Conservation (phyloP, 1,140 invertebrate species). For the Reticulitermes speratus region DNA sequence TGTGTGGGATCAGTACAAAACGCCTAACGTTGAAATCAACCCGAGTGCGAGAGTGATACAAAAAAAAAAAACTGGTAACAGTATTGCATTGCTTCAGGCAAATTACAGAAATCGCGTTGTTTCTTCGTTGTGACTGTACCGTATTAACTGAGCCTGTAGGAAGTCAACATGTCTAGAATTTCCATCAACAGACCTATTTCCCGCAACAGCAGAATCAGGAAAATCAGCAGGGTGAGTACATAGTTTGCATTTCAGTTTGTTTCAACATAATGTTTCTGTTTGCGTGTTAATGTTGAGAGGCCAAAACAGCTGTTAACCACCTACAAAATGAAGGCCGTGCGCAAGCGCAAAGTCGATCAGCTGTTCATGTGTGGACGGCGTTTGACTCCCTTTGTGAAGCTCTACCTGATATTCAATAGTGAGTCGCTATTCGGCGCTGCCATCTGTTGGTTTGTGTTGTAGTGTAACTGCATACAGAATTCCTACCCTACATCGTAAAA, state of each 20-base stretch:
- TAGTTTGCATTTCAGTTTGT: background rate
- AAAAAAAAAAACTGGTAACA: background rate
- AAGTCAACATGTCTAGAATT: constrained; percentile 47
- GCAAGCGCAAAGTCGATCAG: background rate
- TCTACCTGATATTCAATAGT: background rate
- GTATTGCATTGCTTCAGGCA: too few species aligned
- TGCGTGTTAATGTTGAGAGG: background rate
- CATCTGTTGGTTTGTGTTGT: background rate
- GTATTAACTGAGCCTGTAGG: background rate
- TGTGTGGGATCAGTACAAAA: background rate
- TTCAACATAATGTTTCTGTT: too few species aligned
- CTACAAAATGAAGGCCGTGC: background rate
- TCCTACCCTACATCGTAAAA: background rate
- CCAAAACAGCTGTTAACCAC: background rate
- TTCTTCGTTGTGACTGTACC: background rate
- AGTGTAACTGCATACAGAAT: background rate
- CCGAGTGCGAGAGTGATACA: background rate
- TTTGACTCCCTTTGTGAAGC: background rate
- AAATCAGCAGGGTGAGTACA: constrained; percentile 52
- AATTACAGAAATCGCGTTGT: background rate
- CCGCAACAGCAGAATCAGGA: constrained; percentile 44
- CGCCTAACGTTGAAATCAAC: background rate
- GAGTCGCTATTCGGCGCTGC: background rate
- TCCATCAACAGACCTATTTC: constrained; percentile 52
- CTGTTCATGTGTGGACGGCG: background rate